Conservation (phyloP, 2,113 vertebrate species). For the Amazona vittata region DNA sequence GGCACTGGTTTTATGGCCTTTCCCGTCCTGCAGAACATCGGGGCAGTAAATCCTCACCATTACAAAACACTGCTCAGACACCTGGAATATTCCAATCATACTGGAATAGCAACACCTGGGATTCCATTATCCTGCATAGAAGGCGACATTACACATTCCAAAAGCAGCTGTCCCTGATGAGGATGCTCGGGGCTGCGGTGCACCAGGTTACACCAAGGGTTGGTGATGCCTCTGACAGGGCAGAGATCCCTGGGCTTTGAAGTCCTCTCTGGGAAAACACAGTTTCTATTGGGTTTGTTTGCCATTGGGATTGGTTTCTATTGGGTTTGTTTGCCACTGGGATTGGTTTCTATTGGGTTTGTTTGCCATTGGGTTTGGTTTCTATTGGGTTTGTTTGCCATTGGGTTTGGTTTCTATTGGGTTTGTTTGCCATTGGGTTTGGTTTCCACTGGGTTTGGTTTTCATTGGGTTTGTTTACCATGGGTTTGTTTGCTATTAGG, state of each 20-base stretch:
- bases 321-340: not conserved
- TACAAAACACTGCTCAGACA: not conserved
- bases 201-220: not conserved
- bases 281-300: not conserved
- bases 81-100: not conserved
- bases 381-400: not conserved
- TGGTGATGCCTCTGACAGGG: fast-evolving
- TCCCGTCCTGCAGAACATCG: too few relatives aligned
- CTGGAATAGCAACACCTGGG: not conserved
- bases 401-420: not conserved
- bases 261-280: not conserved
- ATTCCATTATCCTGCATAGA: not conserved
- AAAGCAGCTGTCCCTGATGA: too few relatives aligned
- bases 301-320: not conserved
- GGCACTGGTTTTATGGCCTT: not conserved
- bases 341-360: not conserved
- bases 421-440: not conserved
- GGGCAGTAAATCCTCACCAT: not conserved
- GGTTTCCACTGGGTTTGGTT: too few relatives aligned
- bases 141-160: not conserved
- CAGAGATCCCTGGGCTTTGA: too few relatives aligned
- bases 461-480: not conserved
- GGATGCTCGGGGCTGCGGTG: fast-evolving
- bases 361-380: not conserved
- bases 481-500: not conserved